Percentiles rank a stretch among this genome's conserved stretches.
phyloP scores from a whole-genome alignment of 2,113 vertebrate genomes.

The Catharus fuscescens region DNA sequence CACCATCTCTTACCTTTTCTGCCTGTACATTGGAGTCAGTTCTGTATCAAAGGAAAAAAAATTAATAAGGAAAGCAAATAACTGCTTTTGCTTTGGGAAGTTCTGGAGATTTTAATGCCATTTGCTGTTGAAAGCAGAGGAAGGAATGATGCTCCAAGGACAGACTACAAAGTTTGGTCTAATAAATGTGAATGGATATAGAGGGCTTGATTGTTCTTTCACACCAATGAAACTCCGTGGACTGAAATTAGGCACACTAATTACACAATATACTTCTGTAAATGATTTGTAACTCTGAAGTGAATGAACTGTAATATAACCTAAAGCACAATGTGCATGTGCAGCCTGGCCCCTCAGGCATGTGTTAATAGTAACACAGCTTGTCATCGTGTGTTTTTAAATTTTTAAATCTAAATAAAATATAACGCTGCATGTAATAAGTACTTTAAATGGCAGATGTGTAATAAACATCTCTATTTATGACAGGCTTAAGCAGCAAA shows the following conservation, averaged over 20 bases:
- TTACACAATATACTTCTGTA: constrained; percentile 38
- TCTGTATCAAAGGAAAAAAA: neutral
- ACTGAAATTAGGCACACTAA: constrained; percentile 25
- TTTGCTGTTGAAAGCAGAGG: constrained; percentile 6
- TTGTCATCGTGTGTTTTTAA: constrained; percentile 41
- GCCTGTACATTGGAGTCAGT: neutral
- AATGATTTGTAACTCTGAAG: constrained; percentile 32
- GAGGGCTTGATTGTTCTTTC: constrained; percentile 38
- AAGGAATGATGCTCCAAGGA: neutral
- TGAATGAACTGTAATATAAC: neutral
- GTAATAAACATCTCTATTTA: constrained; percentile 67
- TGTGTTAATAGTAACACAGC: constrained; percentile 50
- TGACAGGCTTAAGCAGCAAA: constrained; percentile 55
- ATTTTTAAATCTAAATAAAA: constrained; percentile 59
- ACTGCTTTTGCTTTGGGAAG: neutral
- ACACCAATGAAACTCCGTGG: constrained; percentile 3
- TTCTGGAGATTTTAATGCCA: neutral
- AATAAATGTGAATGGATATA: constrained; percentile 39
- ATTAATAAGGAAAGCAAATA: neutral
- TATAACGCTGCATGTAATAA: neutral
- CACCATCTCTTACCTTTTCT: neutral
- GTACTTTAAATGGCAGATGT: constrained; percentile 51
- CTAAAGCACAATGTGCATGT: neutral
- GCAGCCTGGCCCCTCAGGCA: neutral
- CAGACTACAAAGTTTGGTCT: neutral